Conservation (phyloP, 1,140 invertebrate species). For the Trichonephila clavipes region DNA sequence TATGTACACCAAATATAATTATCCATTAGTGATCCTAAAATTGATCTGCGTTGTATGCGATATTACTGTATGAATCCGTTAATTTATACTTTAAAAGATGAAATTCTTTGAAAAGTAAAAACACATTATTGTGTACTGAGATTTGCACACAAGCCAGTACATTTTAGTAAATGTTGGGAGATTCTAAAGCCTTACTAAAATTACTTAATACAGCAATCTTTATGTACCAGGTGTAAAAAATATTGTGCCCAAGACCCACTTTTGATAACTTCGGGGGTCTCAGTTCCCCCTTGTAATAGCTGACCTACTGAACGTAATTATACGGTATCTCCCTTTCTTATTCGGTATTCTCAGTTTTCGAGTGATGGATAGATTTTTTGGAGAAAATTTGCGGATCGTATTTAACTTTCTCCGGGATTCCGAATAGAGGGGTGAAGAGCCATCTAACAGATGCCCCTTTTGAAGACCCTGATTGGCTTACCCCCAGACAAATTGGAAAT, state of each 20-base stretch:
- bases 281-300: conserved; percentile 24
- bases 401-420: conserved; percentile 68
- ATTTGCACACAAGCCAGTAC: not conserved
- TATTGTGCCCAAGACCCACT: not conserved
- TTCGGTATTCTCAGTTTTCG: conserved; percentile 51
- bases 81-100: too few species aligned
- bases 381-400: conserved; percentile 44
- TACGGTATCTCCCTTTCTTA: conserved; percentile 67
- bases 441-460: conserved; percentile 49
- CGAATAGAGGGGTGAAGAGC: conserved; percentile 2
- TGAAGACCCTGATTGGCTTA: conserved; percentile 24
- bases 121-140: not conserved
- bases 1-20: too few species aligned
- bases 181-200: not conserved
- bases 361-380: conserved; percentile 46
- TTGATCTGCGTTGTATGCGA: too few species aligned
- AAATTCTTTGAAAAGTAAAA: too few species aligned
- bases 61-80: too few species aligned
- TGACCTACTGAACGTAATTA: conserved; percentile 69
- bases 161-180: not conserved
- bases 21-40: too few species aligned
- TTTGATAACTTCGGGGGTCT: conserved; percentile 42
- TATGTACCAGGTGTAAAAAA: conserved; percentile 58
- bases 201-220: not conserved
- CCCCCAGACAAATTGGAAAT: conserved; percentile 52